phyloP scores from a whole-genome alignment of 2,888 invertebrate genomes.

The Cloeon dipterum region DNA sequence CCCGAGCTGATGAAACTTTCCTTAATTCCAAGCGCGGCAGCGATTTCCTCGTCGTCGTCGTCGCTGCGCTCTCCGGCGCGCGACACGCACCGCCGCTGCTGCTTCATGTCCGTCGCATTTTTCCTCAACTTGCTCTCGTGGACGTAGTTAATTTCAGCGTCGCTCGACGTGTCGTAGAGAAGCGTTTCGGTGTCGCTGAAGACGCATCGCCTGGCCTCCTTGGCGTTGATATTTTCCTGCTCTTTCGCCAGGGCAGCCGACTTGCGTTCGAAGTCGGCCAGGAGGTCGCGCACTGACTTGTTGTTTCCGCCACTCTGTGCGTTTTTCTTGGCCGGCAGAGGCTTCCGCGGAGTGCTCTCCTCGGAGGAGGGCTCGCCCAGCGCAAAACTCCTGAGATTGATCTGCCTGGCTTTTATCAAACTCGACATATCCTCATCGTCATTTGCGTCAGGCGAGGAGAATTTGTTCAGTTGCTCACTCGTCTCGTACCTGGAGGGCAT shows the following conservation, averaged over 20 bases:
- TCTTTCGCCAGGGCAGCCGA: slow-evolving; percentile 15
- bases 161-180: slow-evolving; percentile 21
- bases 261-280: slow-evolving; percentile 22
- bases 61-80: slow-evolving; percentile 6
- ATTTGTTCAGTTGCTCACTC: slow-evolving; percentile 20
- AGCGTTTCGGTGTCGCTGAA: slow-evolving; percentile 23
- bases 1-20: slow-evolving; percentile 10
- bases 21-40: slow-evolving; percentile 11
- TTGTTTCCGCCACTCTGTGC: slow-evolving; percentile 6
- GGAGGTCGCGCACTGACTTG: slow-evolving; percentile 20
- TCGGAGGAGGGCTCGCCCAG: slow-evolving; percentile 10
- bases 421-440: slow-evolving; percentile 1
- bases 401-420: background rate
- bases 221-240: slow-evolving; percentile 2
- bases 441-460: too few species aligned
- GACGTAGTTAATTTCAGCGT: slow-evolving; percentile 13
- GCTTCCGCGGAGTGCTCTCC: slow-evolving; percentile 5
- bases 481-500: slow-evolving; percentile 13
- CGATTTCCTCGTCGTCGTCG: slow-evolving; percentile 12
- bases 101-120: background rate
- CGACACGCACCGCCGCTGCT: background rate
- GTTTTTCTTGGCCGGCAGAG: slow-evolving; percentile 4
- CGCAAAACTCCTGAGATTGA: slow-evolving; percentile 11
- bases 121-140: slow-evolving; percentile 1
- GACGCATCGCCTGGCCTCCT: slow-evolving; percentile 15